These are phyloP conservation scores for Toxonevra muliebris DNA, from an alignment of 2,888 invertebrate species.

Conservation along the genomic window DNA sequence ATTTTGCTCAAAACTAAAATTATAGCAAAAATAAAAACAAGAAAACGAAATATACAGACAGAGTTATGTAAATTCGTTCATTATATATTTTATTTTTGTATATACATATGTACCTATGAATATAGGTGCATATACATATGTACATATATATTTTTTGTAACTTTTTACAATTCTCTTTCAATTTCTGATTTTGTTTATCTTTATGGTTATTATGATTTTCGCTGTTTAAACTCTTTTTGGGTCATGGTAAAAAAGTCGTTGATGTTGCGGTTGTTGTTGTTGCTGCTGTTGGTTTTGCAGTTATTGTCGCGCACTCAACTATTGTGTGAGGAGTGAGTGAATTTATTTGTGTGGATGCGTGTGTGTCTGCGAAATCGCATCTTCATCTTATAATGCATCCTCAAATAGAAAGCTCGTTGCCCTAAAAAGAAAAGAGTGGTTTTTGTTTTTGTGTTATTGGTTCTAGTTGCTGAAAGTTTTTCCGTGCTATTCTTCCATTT, in stretches of 20 bases:
- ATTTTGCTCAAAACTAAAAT: not conserved
- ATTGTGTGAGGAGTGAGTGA: constrained; percentile 14
- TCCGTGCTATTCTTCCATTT: constrained; percentile 30
- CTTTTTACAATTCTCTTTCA: not conserved
- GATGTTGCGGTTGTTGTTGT: not conserved
- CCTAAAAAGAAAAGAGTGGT: not conserved
- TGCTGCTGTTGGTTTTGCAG: not conserved
- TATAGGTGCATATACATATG: too few species aligned
- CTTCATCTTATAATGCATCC: too few species aligned
- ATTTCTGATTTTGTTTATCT: not conserved
- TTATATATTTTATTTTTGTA: too few species aligned
- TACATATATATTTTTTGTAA: not conserved
- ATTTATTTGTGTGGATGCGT: constrained; percentile 15
- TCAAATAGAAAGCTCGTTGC: not conserved
- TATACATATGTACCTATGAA: not conserved
- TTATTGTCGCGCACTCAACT: constrained; percentile 10
- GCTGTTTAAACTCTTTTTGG: constrained; percentile 12
- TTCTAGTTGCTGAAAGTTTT: not conserved
- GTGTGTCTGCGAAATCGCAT: too few species aligned
- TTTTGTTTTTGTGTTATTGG: not conserved
- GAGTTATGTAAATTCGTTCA: too few species aligned
- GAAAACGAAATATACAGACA: too few species aligned
- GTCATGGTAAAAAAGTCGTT: constrained; percentile 15
- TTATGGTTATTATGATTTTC: not conserved
- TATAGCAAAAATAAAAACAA: not conserved